A percentile compares a stretch with the other conserved stretches of the same genome.
phyloP scores from a whole-genome alignment of 2,113 vertebrate species.

The Orientallactaga bullata region DNA sequence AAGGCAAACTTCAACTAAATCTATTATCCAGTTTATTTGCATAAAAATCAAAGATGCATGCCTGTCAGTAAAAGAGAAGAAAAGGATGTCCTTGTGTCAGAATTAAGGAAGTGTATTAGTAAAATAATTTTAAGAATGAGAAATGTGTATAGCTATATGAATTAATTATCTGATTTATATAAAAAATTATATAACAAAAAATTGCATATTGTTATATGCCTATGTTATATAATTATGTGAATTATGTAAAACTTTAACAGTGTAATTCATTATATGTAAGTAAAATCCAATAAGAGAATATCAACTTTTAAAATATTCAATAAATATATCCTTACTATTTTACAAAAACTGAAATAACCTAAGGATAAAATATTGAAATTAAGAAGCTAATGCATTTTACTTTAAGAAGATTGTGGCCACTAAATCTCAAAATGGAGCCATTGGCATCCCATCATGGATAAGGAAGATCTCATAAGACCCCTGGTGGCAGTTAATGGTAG shows the following conservation, averaged over 20 bases:
- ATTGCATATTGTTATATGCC: no score
- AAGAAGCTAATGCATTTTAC: background rate
- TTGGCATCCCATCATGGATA: no score
- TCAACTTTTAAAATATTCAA: background rate
- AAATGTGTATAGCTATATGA: no score
- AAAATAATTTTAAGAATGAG: no score
- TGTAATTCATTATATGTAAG: background rate
- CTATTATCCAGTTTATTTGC: background rate
- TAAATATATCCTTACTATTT: conserved; percentile 14
- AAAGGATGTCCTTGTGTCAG: background rate
- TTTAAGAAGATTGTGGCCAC: conserved; percentile 3
- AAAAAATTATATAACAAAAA: no score
- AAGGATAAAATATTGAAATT: conserved; percentile 5
- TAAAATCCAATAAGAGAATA: conserved; percentile 20
- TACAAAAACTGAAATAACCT: conserved; percentile 5
- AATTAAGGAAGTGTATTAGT: background rate
- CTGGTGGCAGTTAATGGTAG: no score
- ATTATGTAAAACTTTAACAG: background rate
- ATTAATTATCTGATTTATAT: no score
- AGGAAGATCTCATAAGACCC: no score
- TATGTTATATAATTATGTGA: background rate
- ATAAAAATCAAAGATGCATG: conserved; percentile 13
- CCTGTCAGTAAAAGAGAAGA: background rate
- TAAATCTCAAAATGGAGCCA: background rate
- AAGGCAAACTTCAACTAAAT: conserved; percentile 4